These are phyloP conservation scores for Drosophila fulvimacula DNA, from an alignment of 2,888 invertebrate genomes.

Conservation along the genomic window DNA sequence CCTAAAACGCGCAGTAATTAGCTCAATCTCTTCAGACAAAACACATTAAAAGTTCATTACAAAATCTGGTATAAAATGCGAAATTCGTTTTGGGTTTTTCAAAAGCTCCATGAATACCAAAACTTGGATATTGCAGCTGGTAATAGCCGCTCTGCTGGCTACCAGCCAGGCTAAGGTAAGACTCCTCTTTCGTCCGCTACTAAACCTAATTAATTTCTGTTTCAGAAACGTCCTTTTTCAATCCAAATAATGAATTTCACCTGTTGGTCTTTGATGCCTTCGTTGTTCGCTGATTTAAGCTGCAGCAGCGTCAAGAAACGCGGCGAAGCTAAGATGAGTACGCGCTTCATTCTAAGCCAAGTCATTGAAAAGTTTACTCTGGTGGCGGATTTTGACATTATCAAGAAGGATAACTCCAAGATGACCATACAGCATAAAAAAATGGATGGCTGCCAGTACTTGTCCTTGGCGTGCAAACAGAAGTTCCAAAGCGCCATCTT, in stretches of 20 bases:
- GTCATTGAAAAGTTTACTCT: neutral
- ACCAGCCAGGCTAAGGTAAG: slow-evolving; percentile 14
- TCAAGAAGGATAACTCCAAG: slow-evolving; percentile 52
- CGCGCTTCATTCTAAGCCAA: neutral
- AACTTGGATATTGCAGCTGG: no score
- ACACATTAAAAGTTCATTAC: slow-evolving; percentile 16
- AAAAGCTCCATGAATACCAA: no score
- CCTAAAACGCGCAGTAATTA: neutral
- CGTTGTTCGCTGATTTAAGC: neutral
- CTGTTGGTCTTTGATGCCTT: slow-evolving; percentile 1
- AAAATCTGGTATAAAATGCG: neutral
- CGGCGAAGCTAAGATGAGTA: neutral
- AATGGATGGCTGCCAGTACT: slow-evolving; percentile 57
- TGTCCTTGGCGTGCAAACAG: slow-evolving; percentile 26
- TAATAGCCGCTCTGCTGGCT: neutral
- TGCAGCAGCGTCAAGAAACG: slow-evolving; percentile 16
- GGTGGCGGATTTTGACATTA: neutral
- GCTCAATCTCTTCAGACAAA: neutral
- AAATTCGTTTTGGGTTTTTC: no score
- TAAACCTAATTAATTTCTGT: no score
- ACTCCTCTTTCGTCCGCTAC: no score
- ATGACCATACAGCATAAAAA: slow-evolving; percentile 34
- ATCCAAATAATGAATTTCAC: slow-evolving; percentile 23
- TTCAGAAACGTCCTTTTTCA: neutral
- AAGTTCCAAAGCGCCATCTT: slow-evolving; percentile 36